Percentiles rank a stretch among this genome's conserved stretches.
Evolutionary conservation across 35 echinoderm and acorn worm species (phyloP).

Genomic region (Anneissia japonica): DNA sequence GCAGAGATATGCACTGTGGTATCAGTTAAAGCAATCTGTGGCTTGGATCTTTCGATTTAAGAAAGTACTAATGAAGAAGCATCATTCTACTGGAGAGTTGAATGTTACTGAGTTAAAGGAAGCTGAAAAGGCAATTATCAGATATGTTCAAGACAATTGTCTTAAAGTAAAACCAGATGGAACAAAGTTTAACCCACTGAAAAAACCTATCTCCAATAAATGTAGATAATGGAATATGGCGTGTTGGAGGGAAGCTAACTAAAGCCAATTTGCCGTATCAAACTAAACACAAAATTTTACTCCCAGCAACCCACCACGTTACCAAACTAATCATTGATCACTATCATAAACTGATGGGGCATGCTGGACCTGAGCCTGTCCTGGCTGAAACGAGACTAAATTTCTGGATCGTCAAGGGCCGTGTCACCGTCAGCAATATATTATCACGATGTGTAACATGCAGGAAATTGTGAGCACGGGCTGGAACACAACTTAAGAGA

Average conservation of each 20-base stretch:
- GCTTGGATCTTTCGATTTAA: neutral
- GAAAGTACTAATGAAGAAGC: too few species aligned
- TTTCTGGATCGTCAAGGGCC: neutral
- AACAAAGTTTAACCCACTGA: too few species aligned
- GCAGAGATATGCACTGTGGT: neutral
- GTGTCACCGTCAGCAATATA: neutral
- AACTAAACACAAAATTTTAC: neutral
- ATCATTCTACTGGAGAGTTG: neutral
- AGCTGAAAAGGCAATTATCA: neutral
- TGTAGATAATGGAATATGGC: neutral
- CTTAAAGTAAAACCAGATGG: neutral
- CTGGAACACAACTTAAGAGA: conserved; percentile 45
- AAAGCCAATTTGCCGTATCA: neutral
- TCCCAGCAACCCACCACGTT: neutral
- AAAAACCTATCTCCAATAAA: neutral
- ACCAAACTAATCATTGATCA: neutral
- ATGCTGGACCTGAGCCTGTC: neutral
- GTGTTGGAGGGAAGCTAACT: neutral
- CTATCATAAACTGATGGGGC: neutral
- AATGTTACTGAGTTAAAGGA: neutral
- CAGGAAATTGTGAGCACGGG: neutral
- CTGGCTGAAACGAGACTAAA: neutral
- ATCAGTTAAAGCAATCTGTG: neutral
- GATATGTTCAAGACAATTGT: neutral
- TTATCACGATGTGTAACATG: neutral